phyloP scores from a whole-genome alignment of 1,140 invertebrate genomes.

The Panonychus citri region DNA sequence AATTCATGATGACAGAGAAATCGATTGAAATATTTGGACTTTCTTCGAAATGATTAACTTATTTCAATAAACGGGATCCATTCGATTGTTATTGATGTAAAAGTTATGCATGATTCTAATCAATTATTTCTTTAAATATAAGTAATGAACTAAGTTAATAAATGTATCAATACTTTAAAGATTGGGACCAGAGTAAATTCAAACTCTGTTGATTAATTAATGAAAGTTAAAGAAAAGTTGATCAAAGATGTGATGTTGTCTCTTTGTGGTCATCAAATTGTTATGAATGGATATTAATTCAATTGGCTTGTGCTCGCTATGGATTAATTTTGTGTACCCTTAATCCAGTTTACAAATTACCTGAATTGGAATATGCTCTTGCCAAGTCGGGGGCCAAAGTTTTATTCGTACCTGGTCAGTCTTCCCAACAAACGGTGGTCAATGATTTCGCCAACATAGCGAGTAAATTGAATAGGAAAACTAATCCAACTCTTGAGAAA shows the following conservation, averaged over 20 bases:
- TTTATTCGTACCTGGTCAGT: constrained; percentile 9
- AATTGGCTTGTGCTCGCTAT: constrained; percentile 7
- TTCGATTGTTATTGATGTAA: no score
- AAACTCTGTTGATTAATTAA: no score
- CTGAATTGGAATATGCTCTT: constrained; percentile 10
- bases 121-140: no score
- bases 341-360: constrained; percentile 11
- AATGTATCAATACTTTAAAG: no score
- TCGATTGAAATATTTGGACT: constrained; percentile 3
- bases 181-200: no score
- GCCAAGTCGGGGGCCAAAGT: constrained; percentile 8
- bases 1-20: constrained; percentile 6
- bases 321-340: constrained; percentile 9
- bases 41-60: no score
- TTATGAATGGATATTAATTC: constrained; percentile 9
- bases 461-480: neutral
- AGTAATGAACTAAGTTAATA: no score
- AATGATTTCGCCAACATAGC: constrained; percentile 6
- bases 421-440: constrained; percentile 6
- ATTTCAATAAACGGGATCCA: no score
- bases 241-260: constrained; percentile 9
- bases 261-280: constrained; percentile 11
- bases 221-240: no score
- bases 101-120: no score
- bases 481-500: neutral